A percentile compares a stretch with the other conserved stretches of the same genome.
These are phyloP conservation scores for Eucriotettix oculatus DNA, from an alignment of 2,888 invertebrate genomes.

Conservation along the genomic window DNA sequence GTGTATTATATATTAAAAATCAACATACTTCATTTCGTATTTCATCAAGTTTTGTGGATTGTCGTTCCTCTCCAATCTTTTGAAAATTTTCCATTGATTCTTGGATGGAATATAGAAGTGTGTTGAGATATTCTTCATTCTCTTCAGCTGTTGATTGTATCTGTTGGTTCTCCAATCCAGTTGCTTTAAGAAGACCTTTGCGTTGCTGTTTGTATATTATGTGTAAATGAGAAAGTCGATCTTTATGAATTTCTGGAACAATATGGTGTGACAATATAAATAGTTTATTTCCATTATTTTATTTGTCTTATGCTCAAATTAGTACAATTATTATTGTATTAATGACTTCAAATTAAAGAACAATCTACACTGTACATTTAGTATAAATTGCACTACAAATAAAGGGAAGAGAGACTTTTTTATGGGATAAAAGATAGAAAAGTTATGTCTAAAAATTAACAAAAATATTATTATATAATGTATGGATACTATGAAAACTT, in stretches of 20 bases:
- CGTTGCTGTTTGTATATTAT: constrained; percentile 38
- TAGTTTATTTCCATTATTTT: too few relatives aligned
- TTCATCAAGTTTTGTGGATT: constrained; percentile 18
- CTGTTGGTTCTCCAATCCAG: constrained; percentile 35
- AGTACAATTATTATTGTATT: too few relatives aligned
- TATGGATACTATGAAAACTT: too few relatives aligned
- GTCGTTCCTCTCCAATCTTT: constrained; percentile 19
- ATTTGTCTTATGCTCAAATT: too few relatives aligned
- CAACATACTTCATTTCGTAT: constrained; percentile 17
- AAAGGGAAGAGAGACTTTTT: too few relatives aligned
- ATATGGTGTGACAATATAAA: background rate
- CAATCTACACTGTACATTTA: too few relatives aligned
- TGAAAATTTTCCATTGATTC: constrained; percentile 19
- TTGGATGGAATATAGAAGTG: constrained; percentile 40
- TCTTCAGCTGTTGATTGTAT: constrained; percentile 33
- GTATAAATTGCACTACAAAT: too few relatives aligned
- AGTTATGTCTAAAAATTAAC: too few relatives aligned
- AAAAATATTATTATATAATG: too few relatives aligned
- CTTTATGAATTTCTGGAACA: constrained; percentile 34
- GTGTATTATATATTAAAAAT: background rate
- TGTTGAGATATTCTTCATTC: constrained; percentile 36
- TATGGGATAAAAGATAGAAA: too few relatives aligned
- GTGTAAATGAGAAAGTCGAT: constrained; percentile 37
- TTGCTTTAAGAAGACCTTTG: constrained; percentile 29
- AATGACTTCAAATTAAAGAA: too few relatives aligned